These are phyloP conservation scores for Cataglyphis altisquamis DNA, from an alignment of 2,888 invertebrate species.

Conservation along the genomic window DNA sequence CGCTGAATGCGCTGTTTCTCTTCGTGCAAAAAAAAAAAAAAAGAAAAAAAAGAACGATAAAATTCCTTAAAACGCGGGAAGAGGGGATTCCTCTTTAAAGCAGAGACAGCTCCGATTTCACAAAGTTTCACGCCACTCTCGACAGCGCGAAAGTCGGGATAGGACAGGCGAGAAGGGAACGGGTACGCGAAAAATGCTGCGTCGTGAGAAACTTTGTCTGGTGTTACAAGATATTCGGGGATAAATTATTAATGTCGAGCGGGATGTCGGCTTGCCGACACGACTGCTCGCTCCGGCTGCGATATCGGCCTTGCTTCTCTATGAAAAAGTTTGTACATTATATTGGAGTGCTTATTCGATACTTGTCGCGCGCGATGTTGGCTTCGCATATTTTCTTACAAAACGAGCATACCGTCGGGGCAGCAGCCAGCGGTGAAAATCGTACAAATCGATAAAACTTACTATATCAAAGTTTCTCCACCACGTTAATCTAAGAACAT, in stretches of 20 bases:
- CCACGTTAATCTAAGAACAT: conserved; percentile 46
- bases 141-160: background rate
- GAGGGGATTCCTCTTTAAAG: conserved; percentile 19
- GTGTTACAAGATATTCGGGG: conserved; percentile 32
- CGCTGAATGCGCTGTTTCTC: conserved; percentile 2
- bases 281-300: conserved; percentile 16
- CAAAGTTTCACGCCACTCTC: conserved; percentile 1
- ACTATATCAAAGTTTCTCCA: conserved; percentile 52
- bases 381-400: conserved; percentile 24
- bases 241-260: conserved; percentile 48
- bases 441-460: conserved; percentile 67
- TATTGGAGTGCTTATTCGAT: conserved; percentile 33
- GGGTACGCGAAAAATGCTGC: conserved; percentile 23
- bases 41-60: background rate
- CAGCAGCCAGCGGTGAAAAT: conserved; percentile 28
- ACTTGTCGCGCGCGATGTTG: conserved; percentile 23
- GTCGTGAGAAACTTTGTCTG: conserved; percentile 21
- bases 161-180: background rate
- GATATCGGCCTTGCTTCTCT: conserved; percentile 29
- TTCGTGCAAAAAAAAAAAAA: background rate
- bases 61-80: background rate
- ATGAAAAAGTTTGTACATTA: conserved; percentile 41
- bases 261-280: conserved; percentile 1
- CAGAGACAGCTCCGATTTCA: background rate
- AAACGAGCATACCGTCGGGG: background rate